Percentiles rank a stretch among this genome's conserved stretches.
Evolutionary conservation across 2,113 vertebrate genomes (phyloP).

Genomic region (Onychostoma macrolepis): DNA sequence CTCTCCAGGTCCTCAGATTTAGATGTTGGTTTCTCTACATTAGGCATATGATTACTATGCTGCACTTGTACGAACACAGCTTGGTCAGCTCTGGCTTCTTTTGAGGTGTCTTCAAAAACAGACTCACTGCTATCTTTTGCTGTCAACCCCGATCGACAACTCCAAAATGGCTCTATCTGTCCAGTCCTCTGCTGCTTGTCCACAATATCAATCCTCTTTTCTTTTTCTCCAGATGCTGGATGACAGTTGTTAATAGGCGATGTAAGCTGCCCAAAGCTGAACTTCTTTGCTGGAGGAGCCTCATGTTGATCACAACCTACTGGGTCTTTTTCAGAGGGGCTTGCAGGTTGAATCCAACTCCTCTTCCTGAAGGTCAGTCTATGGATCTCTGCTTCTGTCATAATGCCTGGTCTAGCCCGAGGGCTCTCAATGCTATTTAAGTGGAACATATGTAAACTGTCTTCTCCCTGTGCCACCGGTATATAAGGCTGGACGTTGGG

Average conservation of each 20-base stretch:
- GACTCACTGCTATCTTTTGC: background rate
- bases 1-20: background rate
- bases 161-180: background rate
- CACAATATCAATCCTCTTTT: background rate
- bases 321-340: slow-evolving; percentile 24
- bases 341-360: slow-evolving; percentile 7
- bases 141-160: background rate
- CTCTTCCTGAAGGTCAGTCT: slow-evolving; percentile 2
- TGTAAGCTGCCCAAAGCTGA: background rate
- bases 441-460: background rate
- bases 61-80: background rate
- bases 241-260: background rate
- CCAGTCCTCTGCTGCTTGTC: background rate
- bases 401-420: slow-evolving; percentile 4
- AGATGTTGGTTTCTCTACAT: background rate
- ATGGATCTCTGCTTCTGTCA: slow-evolving; percentile 7
- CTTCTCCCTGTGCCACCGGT: slow-evolving; percentile 25
- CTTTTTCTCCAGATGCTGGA: background rate
- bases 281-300: slow-evolving; percentile 22
- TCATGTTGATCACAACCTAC: slow-evolving; percentile 12
- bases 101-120: background rate
- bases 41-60: background rate
- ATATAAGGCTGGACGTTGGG: background rate
- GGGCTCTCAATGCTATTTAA: background rate
- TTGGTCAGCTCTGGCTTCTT: background rate